Percentiles rank a stretch among this genome's conserved stretches.
phyloP scores from a whole-genome alignment of 2,888 invertebrate species.

The Cheilosia impressa region DNA sequence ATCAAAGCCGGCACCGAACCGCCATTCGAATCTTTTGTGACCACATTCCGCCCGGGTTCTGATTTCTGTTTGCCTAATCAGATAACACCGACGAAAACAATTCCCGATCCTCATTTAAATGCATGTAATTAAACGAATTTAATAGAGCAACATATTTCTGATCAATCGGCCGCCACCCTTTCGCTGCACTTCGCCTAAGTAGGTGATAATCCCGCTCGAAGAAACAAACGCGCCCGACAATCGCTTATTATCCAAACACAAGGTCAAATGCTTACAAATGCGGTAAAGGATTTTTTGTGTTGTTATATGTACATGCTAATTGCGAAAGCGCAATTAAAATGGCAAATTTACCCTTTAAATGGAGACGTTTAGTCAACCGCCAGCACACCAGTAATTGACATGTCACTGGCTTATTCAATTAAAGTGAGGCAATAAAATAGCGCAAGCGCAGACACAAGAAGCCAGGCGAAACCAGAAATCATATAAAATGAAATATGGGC shows the following conservation, averaged over 20 bases:
- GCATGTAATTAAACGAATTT: conserved; percentile 45
- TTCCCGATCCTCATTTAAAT: conserved; percentile 23
- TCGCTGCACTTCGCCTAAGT: conserved; percentile 11
- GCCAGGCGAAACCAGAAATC: conserved; percentile 63
- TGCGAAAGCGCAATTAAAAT: conserved; percentile 51
- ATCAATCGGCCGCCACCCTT: conserved; percentile 22
- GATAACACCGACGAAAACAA: conserved; percentile 16
- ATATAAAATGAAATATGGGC: conserved; percentile 62
- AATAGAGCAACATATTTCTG: conserved; percentile 16
- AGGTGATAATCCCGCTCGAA: conserved; percentile 19
- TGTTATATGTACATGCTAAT: conserved; percentile 35
- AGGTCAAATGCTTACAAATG: conserved; percentile 46
- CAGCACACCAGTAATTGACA: conserved; percentile 53
- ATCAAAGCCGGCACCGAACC: conserved; percentile 23
- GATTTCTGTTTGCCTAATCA: conserved; percentile 31
- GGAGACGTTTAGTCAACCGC: conserved; percentile 29
- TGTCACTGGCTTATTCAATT: conserved; percentile 61
- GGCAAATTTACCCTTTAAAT: conserved; percentile 44
- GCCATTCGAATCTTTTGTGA: conserved; percentile 28
- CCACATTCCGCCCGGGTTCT: conserved; percentile 29
- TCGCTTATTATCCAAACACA: conserved; percentile 32
- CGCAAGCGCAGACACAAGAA: conserved; percentile 34
- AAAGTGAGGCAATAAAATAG: conserved; percentile 62
- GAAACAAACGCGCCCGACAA: neutral
- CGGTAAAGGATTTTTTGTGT: conserved; percentile 48